Evolutionary conservation across 2,888 invertebrate species (phyloP), one percentile per base, ranked within the genome.

Genomic region (Temnothorax unifasciatus): DNA sequence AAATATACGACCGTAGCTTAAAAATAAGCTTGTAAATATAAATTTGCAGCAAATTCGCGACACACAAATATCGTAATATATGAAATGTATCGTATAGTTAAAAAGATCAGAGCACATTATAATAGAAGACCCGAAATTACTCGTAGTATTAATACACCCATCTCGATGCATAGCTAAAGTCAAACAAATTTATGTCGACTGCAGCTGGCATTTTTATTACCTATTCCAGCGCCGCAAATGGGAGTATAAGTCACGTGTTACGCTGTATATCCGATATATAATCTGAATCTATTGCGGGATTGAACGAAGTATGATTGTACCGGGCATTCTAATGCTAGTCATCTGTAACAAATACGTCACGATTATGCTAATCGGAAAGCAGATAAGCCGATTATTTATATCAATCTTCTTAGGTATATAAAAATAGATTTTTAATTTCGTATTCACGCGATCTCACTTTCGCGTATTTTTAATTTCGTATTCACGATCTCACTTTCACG

Each of bases 211-310:
- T 83, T 89, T 89, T 89, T 89, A 89, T 84, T 85, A 69, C 66
- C 57, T 41, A 64, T 71, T 47, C 71, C 76, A 57, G 61, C 25
- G 13, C 61, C 59, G 71, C 57, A 81, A 87, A 89, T 82, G 82
- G 61, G 41, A 63, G 83, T 61, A 87, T 87, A 88, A 89, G 81
- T 88, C 87, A 88, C 47, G 69, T 44, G 83, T 90, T 90, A 90
- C 82, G 85, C 69, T 88, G 73, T 82, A 85, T 66, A 63, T 21
- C 50, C 73, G 83, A 81, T 83, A 47, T 68, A 87, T 87, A 86
- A 87, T 87, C 83, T 64, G 64, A 82, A 34, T 73, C 52, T 29
- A 75, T 64, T 61, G 64, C 77, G 74, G 54, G 83, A 85, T 57
- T 54, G 25, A 50, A 54, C 25, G 18, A 13, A 61, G 8, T 13